Percentiles rank a stretch among this genome's conserved stretches.
phyloP scores from a whole-genome alignment of 2,113 vertebrate genomes.

The Nothoprocta pentlandii region DNA sequence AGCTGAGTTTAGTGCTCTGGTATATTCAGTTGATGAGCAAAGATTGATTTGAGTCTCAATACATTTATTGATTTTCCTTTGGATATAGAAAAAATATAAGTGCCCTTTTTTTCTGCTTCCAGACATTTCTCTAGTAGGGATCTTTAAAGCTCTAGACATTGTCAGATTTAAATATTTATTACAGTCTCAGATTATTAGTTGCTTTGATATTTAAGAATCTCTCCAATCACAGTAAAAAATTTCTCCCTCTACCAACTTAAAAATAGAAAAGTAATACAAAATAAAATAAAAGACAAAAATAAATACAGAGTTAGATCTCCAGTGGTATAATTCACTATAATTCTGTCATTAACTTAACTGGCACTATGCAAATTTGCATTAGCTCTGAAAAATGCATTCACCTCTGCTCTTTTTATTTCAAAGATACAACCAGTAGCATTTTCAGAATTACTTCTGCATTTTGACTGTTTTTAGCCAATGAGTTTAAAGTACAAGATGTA shows the following conservation, averaged over 20 bases:
- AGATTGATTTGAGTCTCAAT: background rate
- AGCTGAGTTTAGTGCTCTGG: background rate
- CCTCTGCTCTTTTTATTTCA: constrained; percentile 15
- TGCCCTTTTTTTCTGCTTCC: background rate
- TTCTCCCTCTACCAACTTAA: background rate
- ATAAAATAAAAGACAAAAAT: background rate
- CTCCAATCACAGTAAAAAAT: background rate
- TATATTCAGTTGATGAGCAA: constrained; percentile 10
- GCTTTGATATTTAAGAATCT: background rate
- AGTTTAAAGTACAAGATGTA: background rate
- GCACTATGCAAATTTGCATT: background rate
- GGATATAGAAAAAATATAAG: background rate
- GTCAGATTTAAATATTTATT: background rate
- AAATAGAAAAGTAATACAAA: background rate
- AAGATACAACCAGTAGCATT: background rate
- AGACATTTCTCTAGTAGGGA: background rate
- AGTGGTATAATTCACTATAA: background rate
- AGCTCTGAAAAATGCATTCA: background rate
- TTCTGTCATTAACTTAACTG: constrained; percentile 7
- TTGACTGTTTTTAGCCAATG: background rate
- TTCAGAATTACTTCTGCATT: background rate
- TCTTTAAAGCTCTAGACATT: background rate
- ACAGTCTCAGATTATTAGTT: background rate
- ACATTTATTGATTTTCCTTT: background rate
- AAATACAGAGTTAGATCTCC: background rate